A percentile compares a stretch with the other conserved stretches of the same genome.
phyloP scores from a whole-genome alignment of 1,140 invertebrate species.

The Drosophila sp. region DNA sequence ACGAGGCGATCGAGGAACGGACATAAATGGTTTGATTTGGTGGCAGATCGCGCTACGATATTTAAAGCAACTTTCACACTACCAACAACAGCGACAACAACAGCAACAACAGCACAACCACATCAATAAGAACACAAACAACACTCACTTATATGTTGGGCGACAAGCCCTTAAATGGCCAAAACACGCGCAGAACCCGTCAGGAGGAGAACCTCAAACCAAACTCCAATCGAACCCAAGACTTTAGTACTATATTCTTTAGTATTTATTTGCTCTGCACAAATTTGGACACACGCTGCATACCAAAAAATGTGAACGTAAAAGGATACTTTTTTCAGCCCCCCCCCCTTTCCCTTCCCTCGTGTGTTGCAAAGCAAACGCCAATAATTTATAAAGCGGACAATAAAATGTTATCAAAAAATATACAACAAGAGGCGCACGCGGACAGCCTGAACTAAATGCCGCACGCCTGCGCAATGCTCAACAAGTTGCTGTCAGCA shows the following conservation, averaged over 20 bases:
- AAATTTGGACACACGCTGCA: conserved; percentile 80
- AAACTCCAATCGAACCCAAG: conserved; percentile 8
- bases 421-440: conserved; percentile 43
- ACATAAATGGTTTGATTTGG: conserved; percentile 81
- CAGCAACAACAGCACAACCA: conserved; percentile 25
- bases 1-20: conserved; percentile 52
- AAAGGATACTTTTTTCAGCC: conserved; percentile 76
- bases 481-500: conserved; percentile 48
- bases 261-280: conserved; percentile 72
- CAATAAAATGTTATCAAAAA: conserved; percentile 83
- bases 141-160: conserved; percentile 59
- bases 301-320: conserved; percentile 73
- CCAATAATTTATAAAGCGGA: conserved; percentile 83
- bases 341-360: conserved; percentile 8
- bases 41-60: conserved; percentile 57
- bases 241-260: conserved; percentile 41
- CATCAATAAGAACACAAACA: conserved; percentile 23
- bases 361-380: conserved; percentile 51
- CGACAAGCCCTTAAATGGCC: conserved; percentile 71
- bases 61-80: conserved; percentile 83
- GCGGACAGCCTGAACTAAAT: conserved; percentile 82
- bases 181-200: conserved; percentile 69
- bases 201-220: conserved; percentile 37
- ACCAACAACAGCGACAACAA: conserved; percentile 28
- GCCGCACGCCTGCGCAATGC: conserved; percentile 81